Percentiles rank a stretch among this genome's conserved stretches.
phyloP scores from a whole-genome alignment of 2,888 invertebrate species.

The Ormyrus rosae region DNA sequence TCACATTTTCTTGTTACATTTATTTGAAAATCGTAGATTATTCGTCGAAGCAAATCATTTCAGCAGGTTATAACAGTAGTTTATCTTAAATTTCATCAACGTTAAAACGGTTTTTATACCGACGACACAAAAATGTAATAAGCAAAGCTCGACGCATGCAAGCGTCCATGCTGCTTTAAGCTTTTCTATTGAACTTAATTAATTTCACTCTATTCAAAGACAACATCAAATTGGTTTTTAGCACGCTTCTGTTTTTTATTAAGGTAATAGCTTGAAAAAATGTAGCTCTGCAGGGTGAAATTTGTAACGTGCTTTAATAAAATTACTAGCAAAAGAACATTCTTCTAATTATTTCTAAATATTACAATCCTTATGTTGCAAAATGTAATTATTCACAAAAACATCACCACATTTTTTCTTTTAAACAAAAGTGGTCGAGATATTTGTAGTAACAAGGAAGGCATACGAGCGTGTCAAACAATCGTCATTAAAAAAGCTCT shows the following conservation, averaged over 20 bases:
- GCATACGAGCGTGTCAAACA: conserved; percentile 17
- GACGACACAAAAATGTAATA: conserved; percentile 2
- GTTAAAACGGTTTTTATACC: no score
- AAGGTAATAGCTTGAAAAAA: not conserved
- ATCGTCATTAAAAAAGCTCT: conserved; percentile 24
- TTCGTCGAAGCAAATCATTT: no score
- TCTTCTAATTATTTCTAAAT: not conserved
- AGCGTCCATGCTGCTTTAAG: conserved; percentile 10
- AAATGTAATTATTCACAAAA: no score
- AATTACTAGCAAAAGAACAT: no score
- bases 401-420: conserved; percentile 9
- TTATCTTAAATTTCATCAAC: no score
- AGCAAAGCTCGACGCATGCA: conserved; percentile 20
- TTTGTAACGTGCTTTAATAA: not conserved
- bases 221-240: conserved; percentile 23
- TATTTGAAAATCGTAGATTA: no score
- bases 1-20: no score
- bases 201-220: conserved; percentile 9
- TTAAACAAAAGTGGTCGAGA: not conserved
- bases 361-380: not conserved
- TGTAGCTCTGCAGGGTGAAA: not conserved
- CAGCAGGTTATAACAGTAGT: no score
- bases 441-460: not conserved
- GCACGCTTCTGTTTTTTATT: not conserved
- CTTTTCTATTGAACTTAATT: conserved; percentile 10